These are phyloP conservation scores for Fragum sueziense DNA, from an alignment of 2,888 invertebrate species.

Conservation along the genomic window DNA sequence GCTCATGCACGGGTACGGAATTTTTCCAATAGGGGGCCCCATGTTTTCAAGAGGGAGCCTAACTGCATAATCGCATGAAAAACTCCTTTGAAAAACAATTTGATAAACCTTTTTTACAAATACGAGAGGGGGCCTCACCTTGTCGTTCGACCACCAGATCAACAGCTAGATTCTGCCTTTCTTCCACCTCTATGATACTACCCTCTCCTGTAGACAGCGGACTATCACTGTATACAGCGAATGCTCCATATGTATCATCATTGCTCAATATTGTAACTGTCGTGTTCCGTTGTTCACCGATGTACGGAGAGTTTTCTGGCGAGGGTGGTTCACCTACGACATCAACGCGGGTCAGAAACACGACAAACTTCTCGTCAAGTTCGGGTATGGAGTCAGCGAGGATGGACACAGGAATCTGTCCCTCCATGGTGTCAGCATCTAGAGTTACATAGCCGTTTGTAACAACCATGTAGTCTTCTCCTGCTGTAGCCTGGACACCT, in stretches of 20 bases:
- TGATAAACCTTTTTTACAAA: too few relatives aligned
- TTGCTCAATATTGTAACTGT: slow-evolving; percentile 74
- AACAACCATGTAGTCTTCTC: slow-evolving; percentile 73
- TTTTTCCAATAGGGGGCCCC: too few relatives aligned
- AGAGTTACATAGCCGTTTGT: slow-evolving; percentile 68
- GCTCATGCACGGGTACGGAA: too few relatives aligned
- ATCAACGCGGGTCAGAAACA: slow-evolving; percentile 69
- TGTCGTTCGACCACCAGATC: slow-evolving; percentile 78
- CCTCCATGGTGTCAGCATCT: slow-evolving; percentile 69
- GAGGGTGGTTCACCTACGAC: slow-evolving; percentile 64
- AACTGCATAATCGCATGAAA: too few relatives aligned
- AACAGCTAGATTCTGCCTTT: slow-evolving; percentile 75
- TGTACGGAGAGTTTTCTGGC: slow-evolving; percentile 69
- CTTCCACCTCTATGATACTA: slow-evolving; percentile 73
- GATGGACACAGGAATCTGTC: slow-evolving; percentile 72
- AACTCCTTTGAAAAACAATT: too few relatives aligned
- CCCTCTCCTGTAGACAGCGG: slow-evolving; percentile 68
- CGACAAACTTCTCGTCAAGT: slow-evolving; percentile 75
- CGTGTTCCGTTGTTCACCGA: slow-evolving; percentile 68
- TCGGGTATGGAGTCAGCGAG: slow-evolving; percentile 77
- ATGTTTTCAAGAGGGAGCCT: too few relatives aligned
- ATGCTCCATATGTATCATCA: slow-evolving; percentile 80
- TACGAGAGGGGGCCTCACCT: slow-evolving; percentile 66
- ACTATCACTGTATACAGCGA: slow-evolving; percentile 75
- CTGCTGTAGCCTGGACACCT: slow-evolving; percentile 68